Percentiles rank a stretch among this genome's conserved stretches.
Conservation (phyloP, 2,888 invertebrate genomes). For the Syrphus vitripennis region DNA sequence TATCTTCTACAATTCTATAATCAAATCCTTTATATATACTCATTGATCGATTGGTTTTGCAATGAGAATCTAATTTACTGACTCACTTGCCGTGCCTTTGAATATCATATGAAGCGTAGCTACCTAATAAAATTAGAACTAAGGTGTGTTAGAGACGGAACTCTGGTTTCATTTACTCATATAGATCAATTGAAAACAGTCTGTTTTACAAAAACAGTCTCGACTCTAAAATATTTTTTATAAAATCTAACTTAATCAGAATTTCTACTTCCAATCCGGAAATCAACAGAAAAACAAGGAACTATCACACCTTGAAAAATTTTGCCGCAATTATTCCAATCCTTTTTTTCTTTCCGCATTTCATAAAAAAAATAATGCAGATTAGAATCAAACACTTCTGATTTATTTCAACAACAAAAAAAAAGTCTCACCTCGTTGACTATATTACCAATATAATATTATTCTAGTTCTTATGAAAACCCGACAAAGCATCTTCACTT, state of each 20-base stretch:
- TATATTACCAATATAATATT: background rate
- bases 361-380: background rate
- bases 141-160: background rate
- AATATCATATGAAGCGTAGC: background rate
- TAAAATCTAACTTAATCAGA: background rate
- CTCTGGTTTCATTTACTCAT: too few species aligned
- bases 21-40: background rate
- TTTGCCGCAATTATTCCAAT: background rate
- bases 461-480: background rate
- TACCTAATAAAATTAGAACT: background rate
- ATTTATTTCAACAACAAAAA: background rate
- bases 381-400: background rate
- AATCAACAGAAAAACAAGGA: background rate
- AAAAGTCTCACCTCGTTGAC: background rate
- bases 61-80: slow-evolving; percentile 14
- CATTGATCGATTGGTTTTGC: slow-evolving; percentile 13
- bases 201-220: background rate
- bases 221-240: background rate
- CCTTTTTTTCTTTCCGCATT: background rate
- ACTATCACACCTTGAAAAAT: background rate
- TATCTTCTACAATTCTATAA: slow-evolving; percentile 1
- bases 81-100: slow-evolving; percentile 4
- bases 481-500: background rate
- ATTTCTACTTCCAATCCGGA: background rate
- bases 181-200: background rate